phyloP scores from a whole-genome alignment of 2,888 invertebrate species.

The Caenorhabditis plicata region DNA sequence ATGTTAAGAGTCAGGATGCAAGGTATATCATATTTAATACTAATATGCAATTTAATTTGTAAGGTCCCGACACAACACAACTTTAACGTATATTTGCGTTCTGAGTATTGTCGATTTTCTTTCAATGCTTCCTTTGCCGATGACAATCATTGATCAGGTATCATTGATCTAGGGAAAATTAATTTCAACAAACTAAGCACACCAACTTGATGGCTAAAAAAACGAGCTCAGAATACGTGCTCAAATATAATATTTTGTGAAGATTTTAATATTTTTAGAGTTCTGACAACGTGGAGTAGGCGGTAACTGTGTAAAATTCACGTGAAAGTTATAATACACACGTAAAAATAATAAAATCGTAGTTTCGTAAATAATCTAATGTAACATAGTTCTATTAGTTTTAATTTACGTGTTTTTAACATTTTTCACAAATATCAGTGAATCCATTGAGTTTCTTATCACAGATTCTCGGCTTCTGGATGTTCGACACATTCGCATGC shows the following conservation, averaged over 20 bases:
- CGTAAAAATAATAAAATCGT: no score
- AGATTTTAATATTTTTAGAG: no score
- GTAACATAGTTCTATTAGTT: not conserved
- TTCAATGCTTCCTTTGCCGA: conserved; percentile 60
- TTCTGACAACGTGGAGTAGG: no score
- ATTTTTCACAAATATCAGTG: conserved; percentile 1
- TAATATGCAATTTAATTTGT: conserved; percentile 31
- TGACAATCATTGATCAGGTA: conserved; percentile 65
- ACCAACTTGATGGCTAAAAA: no score
- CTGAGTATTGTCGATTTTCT: conserved; percentile 62
- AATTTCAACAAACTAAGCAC: no score
- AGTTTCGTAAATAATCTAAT: no score
- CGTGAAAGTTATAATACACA: no score
- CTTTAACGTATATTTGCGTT: conserved; percentile 62
- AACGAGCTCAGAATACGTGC: no score
- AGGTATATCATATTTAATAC: not conserved
- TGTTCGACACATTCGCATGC: conserved; percentile 64
- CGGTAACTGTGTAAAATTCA: no score
- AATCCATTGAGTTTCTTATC: conserved; percentile 28
- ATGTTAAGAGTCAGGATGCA: conserved; percentile 38
- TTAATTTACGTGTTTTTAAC: not conserved
- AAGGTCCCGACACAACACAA: conserved; percentile 56
- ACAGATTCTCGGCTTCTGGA: conserved; percentile 65
- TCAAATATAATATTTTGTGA: no score
- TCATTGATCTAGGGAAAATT: no score